Conservation (phyloP, 1,140 invertebrate genomes). For the Callitettix versicolor region DNA sequence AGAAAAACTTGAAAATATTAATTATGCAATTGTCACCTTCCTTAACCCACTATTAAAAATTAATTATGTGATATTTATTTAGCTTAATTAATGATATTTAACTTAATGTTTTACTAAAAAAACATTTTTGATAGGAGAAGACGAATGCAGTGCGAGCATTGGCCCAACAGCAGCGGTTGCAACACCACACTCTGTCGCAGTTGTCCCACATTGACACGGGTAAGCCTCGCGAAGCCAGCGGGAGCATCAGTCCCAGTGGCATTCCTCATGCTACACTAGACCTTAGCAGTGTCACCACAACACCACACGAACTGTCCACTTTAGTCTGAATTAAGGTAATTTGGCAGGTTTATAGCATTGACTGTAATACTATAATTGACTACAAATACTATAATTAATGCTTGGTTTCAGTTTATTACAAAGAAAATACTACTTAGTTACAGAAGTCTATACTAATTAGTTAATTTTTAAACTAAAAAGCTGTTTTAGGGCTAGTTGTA, state of each 20-base stretch:
- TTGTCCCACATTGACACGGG: conserved; percentile 1
- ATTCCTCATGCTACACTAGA: conserved; percentile 47
- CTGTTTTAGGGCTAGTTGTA: too few relatives aligned
- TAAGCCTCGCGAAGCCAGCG: conserved; percentile 29
- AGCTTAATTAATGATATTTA: background rate
- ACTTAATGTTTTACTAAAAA: conserved; percentile 12
- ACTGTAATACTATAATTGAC: too few relatives aligned
- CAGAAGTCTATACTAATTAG: too few relatives aligned
- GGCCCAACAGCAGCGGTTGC: conserved; percentile 34
- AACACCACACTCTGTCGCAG: conserved; percentile 33
- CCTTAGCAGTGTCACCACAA: conserved; percentile 51
- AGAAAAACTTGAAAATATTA: too few relatives aligned
- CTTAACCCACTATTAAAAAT: too few relatives aligned
- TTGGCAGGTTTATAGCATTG: too few relatives aligned
- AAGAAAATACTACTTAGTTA: too few relatives aligned
- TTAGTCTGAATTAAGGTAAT: conserved; percentile 41
- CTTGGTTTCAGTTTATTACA: too few relatives aligned
- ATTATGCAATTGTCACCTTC: too few relatives aligned
- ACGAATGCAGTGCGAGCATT: conserved; percentile 45
- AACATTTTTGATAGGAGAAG: conserved; percentile 40
- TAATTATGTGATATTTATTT: background rate
- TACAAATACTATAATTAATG: too few relatives aligned
- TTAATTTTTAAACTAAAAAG: too few relatives aligned
- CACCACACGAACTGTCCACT: conserved; percentile 56
- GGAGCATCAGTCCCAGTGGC: conserved; percentile 49